These are phyloP conservation scores for Cepaea nemoralis DNA, from an alignment of 1,140 invertebrate species.

Conservation along the genomic window DNA sequence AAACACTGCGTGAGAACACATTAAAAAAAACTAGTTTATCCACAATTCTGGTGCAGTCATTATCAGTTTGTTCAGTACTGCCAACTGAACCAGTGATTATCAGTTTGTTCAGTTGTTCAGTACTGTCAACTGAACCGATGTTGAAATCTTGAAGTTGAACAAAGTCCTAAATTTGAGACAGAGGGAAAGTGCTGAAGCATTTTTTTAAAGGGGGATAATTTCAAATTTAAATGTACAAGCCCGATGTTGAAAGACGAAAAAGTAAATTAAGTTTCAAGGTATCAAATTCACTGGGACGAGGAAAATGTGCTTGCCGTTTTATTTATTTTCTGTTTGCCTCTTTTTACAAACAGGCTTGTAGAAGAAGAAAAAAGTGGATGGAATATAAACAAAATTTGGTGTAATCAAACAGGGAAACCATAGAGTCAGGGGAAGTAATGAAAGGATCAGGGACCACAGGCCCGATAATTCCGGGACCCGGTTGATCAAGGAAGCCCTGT, in stretches of 20 bases:
- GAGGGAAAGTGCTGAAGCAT: too few species aligned
- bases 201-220: neutral
- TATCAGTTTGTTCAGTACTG: too few species aligned
- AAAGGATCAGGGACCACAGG: slow-evolving; percentile 25
- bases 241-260: neutral
- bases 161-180: too few species aligned
- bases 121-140: too few species aligned
- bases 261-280: slow-evolving; percentile 3
- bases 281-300: neutral
- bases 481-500: slow-evolving; percentile 6
- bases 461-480: neutral
- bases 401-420: slow-evolving; percentile 18
- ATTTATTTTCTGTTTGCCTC: neutral
- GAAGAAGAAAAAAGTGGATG: slow-evolving; percentile 2
- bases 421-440: slow-evolving; percentile 28
- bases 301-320: neutral
- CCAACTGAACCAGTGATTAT: too few species aligned
- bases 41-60: too few species aligned
- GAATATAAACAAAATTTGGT: slow-evolving; percentile 36
- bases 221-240: neutral
- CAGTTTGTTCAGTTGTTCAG: too few species aligned
- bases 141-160: too few species aligned
- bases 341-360: neutral
- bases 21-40: too few species aligned
- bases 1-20: too few species aligned